Percentiles rank a stretch among this genome's conserved stretches.
Evolutionary conservation across 2,888 invertebrate genomes (phyloP).

Genomic region (Anarsia innoxiella): DNA sequence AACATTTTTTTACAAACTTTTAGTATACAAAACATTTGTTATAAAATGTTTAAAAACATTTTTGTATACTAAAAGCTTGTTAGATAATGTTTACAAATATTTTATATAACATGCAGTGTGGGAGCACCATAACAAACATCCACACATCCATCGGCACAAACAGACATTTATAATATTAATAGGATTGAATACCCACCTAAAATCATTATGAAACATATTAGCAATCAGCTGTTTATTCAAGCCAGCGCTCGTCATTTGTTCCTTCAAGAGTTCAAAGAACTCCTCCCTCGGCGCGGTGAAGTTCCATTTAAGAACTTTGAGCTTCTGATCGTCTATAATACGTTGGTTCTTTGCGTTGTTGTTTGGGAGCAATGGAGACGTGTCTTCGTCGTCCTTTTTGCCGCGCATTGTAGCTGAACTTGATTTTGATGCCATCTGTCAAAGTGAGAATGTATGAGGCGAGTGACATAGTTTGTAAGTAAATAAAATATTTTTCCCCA

Average conservation of each 20-base stretch:
- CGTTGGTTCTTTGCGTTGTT: constrained; percentile 95
- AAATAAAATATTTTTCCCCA: no score
- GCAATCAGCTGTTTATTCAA: constrained; percentile 90
- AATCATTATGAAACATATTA: constrained; percentile 97
- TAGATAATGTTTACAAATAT: no score
- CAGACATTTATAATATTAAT: no score
- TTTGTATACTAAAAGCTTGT: no score
- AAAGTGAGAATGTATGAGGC: background rate
- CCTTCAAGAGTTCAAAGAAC: constrained; percentile 92
- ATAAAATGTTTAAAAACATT: no score
- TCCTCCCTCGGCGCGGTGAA: constrained; percentile 95
- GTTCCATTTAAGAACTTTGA: constrained; percentile 96
- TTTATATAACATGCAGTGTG: no score
- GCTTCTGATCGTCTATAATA: constrained; percentile 93
- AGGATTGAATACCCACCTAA: no score
- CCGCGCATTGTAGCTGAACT: constrained; percentile 55
- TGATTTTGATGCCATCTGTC: background rate
- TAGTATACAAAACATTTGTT: no score
- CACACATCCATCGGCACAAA: no score
- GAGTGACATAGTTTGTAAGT: no score
- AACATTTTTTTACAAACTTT: no score
- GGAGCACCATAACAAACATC: no score
- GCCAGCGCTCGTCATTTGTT: constrained; percentile 91
- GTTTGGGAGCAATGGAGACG: constrained; percentile 83
- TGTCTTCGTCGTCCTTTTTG: constrained; percentile 92